phyloP scores from a whole-genome alignment of 2,113 vertebrate genomes.

The Amphiprion ocellaris region DNA sequence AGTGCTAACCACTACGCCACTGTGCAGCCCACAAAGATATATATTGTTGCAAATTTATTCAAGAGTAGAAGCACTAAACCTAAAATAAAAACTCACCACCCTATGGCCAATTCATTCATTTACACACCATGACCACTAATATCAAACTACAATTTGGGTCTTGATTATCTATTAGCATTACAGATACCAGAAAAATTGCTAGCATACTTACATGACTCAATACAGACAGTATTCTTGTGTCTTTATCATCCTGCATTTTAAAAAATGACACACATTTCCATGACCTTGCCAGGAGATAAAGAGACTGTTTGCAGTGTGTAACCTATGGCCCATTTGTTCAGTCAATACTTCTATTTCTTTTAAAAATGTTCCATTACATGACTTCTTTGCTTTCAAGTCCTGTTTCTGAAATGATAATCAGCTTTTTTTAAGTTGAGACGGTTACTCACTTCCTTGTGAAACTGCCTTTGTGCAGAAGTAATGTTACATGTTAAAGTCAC shows the following conservation, averaged over 20 bases:
- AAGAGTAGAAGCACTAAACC: too few relatives aligned
- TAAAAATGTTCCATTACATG: conserved; percentile 54
- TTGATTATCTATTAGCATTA: too few relatives aligned
- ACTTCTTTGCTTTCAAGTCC: conserved; percentile 28
- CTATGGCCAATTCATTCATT: background rate
- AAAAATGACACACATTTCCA: conserved; percentile 23
- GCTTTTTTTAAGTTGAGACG: conserved; percentile 21
- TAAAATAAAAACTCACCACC: too few relatives aligned
- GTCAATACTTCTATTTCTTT: conserved; percentile 32
- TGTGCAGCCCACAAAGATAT: too few relatives aligned
- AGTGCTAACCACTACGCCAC: too few relatives aligned
- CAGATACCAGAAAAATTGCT: background rate
- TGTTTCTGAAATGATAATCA: conserved; percentile 30
- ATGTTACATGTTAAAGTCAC: background rate
- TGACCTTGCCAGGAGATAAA: conserved; percentile 29
- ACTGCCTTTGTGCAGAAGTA: conserved; percentile 55
- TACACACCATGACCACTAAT: background rate
- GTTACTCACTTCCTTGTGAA: conserved; percentile 69
- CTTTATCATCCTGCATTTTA: background rate
- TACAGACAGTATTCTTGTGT: background rate
- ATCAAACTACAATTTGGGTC: background rate
- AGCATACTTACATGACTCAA: background rate
- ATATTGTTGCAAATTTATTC: too few relatives aligned
- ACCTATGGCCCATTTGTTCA: conserved; percentile 4
- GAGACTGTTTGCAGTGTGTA: background rate